A percentile compares a stretch with the other conserved stretches of the same genome.
Conservation (phyloP, 64 coral and sea anemone genomes). For the Platygyra sinensis region DNA sequence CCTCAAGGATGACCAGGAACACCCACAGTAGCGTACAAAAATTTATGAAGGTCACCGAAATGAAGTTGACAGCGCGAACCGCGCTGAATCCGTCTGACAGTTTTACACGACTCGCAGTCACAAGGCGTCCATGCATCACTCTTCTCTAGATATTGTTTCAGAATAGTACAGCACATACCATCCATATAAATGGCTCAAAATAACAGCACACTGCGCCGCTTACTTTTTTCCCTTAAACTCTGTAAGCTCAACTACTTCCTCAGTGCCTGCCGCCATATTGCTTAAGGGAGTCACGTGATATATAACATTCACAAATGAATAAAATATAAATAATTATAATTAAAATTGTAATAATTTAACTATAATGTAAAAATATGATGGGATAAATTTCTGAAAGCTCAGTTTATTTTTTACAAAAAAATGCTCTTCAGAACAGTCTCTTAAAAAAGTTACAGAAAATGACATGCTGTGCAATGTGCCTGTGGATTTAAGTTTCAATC, state of each 20-base stretch:
- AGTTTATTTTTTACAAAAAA: too few relatives aligned
- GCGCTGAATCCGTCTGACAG: not conserved
- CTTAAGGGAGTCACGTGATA: not conserved
- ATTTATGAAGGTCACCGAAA: not conserved
- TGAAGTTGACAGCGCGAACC: not conserved
- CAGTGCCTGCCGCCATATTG: not conserved
- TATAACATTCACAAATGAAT: too few relatives aligned
- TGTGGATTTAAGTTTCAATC: too few relatives aligned
- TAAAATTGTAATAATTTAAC: too few relatives aligned
- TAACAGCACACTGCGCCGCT: not conserved
- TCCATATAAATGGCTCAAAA: not conserved
- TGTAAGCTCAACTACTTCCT: not conserved
- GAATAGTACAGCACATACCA: slow-evolving; percentile 7
- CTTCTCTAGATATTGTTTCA: not conserved
- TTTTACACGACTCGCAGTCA: not conserved
- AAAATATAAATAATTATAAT: too few relatives aligned
- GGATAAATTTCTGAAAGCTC: too few relatives aligned
- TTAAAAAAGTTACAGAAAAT: too few relatives aligned
- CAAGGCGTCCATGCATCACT: slow-evolving; percentile 10
- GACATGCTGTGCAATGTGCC: too few relatives aligned
- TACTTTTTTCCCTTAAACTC: not conserved
- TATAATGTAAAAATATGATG: too few relatives aligned
- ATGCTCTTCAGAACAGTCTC: too few relatives aligned
- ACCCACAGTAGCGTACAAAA: not conserved
- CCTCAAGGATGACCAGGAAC: not conserved